A percentile compares a stretch with the other conserved stretches of the same genome.
Evolutionary conservation across 2,888 invertebrate genomes (phyloP).

Genomic region (Peribatodes rhomboidaria): DNA sequence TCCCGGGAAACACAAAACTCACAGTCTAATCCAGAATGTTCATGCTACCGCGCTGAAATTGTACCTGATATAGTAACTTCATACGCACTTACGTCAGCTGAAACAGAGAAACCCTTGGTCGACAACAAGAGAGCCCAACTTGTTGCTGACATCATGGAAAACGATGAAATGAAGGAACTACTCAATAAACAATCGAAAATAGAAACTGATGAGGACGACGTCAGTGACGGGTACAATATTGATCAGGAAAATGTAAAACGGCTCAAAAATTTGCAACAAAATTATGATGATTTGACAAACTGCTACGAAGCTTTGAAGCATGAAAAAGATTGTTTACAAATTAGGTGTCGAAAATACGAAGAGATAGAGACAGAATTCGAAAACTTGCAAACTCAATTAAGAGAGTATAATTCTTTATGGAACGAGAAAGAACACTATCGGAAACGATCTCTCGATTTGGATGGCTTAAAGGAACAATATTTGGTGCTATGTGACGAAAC

Average conservation of each 20-base stretch:
- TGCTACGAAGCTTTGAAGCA: conserved; percentile 75
- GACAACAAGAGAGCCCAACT: conserved; percentile 76
- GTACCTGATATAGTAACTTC: conserved; percentile 59
- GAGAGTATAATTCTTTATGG: conserved; percentile 74
- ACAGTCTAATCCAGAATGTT: conserved; percentile 54
- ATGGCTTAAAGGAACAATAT: conserved; percentile 74
- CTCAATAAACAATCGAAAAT: conserved; percentile 63
- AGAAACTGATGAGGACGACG: conserved; percentile 53
- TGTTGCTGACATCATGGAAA: conserved; percentile 79
- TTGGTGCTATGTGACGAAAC: conserved; percentile 75
- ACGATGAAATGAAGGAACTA: conserved; percentile 79
- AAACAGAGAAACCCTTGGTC: conserved; percentile 52
- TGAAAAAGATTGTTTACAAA: conserved; percentile 67
- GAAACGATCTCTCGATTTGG: conserved; percentile 73
- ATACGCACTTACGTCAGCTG: conserved; percentile 65
- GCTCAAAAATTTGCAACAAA: conserved; percentile 72
- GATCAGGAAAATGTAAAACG: conserved; percentile 72
- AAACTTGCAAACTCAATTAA: conserved; percentile 63
- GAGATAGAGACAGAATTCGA: conserved; percentile 72
- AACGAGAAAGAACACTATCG: conserved; percentile 78
- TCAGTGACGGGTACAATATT: conserved; percentile 61
- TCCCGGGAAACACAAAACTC: conserved; percentile 55
- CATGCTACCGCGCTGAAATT: conserved; percentile 70
- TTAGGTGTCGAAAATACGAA: conserved; percentile 66
- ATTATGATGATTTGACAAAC: conserved; percentile 72